A percentile compares a stretch with the other conserved stretches of the same genome.
Conservation (phyloP, 2,888 invertebrate genomes). For the Drosophila paranaensis region DNA sequence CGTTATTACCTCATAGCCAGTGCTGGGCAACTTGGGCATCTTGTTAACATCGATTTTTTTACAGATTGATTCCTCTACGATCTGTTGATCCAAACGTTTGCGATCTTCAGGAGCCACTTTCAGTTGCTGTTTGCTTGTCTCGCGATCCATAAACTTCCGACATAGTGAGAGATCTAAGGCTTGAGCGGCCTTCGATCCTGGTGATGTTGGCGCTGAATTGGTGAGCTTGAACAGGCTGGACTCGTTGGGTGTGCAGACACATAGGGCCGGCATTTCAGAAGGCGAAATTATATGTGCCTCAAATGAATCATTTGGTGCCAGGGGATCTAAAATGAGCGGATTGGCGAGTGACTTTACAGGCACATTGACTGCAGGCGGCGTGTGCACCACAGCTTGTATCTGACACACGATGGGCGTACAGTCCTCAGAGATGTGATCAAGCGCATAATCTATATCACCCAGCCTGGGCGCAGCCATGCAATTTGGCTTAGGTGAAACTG, state of each 20-base stretch:
- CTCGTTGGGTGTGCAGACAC: slow-evolving; percentile 88
- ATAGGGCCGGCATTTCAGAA: slow-evolving; percentile 65
- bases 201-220: slow-evolving; percentile 73
- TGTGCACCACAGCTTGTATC: slow-evolving; percentile 63
- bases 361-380: slow-evolving; percentile 41
- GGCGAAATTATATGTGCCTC: slow-evolving; percentile 53
- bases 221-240: slow-evolving; percentile 79
- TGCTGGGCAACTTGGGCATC: slow-evolving; percentile 63
- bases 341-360: slow-evolving; percentile 20
- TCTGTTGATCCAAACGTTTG: slow-evolving; percentile 53
- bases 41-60: slow-evolving; percentile 75
- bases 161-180: slow-evolving; percentile 63
- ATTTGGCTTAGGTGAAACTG: slow-evolving; percentile 64
- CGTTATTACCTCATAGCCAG: slow-evolving; percentile 68
- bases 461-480: slow-evolving; percentile 15
- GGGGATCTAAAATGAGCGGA: slow-evolving; percentile 42
- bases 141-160: slow-evolving; percentile 57
- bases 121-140: slow-evolving; percentile 40
- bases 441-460: slow-evolving; percentile 52
- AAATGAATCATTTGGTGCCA: slow-evolving; percentile 69
- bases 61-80: slow-evolving; percentile 75
- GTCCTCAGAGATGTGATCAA: slow-evolving; percentile 54
- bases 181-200: slow-evolving; percentile 32
- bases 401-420: slow-evolving; percentile 64
- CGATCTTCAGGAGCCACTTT: slow-evolving; percentile 47